These are phyloP conservation scores for Mimachlamys varia DNA, from an alignment of 2,888 invertebrate genomes.

Conservation along the genomic window DNA sequence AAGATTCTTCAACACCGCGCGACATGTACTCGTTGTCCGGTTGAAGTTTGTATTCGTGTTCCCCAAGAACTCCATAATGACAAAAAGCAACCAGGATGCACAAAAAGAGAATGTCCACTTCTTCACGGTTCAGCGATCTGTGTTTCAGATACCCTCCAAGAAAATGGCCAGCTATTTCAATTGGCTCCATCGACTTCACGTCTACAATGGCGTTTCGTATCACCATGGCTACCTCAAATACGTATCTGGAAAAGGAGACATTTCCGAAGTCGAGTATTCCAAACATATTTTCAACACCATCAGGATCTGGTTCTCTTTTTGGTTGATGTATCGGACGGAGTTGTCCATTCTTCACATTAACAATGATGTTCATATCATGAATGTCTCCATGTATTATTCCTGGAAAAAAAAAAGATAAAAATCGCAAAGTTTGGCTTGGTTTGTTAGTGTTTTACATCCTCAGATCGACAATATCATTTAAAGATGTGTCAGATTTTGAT, in stretches of 20 bases:
- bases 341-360: slow-evolving; percentile 37
- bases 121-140: slow-evolving; percentile 31
- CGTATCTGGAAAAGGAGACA: slow-evolving; percentile 40
- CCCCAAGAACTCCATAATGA: slow-evolving; percentile 47
- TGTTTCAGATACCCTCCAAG: slow-evolving; percentile 46
- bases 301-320: not conserved
- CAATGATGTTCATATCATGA: slow-evolving; percentile 45
- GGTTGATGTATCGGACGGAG: slow-evolving; percentile 28
- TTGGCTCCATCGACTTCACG: slow-evolving; percentile 20
- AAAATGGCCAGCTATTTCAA: slow-evolving; percentile 39
- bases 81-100: slow-evolving; percentile 43
- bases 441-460: too few relatives aligned
- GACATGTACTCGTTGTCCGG: slow-evolving; percentile 44
- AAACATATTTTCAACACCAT: slow-evolving; percentile 14
- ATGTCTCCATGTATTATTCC: slow-evolving; percentile 46
- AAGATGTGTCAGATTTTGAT: too few relatives aligned
- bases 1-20: slow-evolving; percentile 42
- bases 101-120: slow-evolving; percentile 40
- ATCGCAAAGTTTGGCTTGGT: too few relatives aligned
- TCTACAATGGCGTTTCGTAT: slow-evolving; percentile 45
- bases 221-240: slow-evolving; percentile 48
- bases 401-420: not conserved
- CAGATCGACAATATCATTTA: too few relatives aligned
- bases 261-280: slow-evolving; percentile 51
- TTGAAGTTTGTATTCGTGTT: slow-evolving; percentile 45